Percentiles rank a stretch among this genome's conserved stretches.
phyloP scores from a whole-genome alignment of 2,797 vertebrate genomes.

The Mormyrus hasselquistii region DNA sequence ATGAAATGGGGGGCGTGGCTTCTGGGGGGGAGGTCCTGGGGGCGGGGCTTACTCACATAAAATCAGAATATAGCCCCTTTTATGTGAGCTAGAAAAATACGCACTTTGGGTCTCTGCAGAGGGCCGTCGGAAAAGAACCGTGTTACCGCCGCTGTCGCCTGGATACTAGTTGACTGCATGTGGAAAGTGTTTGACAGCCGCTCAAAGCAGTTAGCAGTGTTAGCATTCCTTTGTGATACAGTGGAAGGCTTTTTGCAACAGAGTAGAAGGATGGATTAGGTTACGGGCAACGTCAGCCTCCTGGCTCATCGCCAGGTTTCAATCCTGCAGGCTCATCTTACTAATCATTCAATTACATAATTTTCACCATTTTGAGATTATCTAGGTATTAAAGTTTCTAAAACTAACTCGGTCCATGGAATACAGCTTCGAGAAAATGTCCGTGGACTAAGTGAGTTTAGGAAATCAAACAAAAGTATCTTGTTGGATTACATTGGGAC shows the following conservation, averaged over 20 bases:
- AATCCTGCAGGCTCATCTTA: neutral
- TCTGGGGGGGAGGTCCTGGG: neutral
- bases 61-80: neutral
- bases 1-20: neutral
- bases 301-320: neutral
- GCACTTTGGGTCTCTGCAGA: neutral
- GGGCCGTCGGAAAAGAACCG: neutral
- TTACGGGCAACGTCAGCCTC: neutral
- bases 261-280: neutral
- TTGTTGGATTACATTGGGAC: neutral
- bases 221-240: neutral
- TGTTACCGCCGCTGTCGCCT: neutral
- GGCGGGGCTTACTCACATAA: neutral
- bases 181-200: neutral
- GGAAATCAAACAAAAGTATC: neutral
- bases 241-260: neutral
- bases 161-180: neutral
- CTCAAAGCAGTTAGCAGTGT: neutral
- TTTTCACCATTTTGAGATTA: neutral
- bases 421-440: neutral
- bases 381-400: neutral
- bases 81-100: neutral
- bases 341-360: neutral
- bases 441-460: neutral
- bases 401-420: neutral